Conservation (phyloP, 2,797 vertebrate genomes). For the Hippopotamyrus pictus region DNA sequence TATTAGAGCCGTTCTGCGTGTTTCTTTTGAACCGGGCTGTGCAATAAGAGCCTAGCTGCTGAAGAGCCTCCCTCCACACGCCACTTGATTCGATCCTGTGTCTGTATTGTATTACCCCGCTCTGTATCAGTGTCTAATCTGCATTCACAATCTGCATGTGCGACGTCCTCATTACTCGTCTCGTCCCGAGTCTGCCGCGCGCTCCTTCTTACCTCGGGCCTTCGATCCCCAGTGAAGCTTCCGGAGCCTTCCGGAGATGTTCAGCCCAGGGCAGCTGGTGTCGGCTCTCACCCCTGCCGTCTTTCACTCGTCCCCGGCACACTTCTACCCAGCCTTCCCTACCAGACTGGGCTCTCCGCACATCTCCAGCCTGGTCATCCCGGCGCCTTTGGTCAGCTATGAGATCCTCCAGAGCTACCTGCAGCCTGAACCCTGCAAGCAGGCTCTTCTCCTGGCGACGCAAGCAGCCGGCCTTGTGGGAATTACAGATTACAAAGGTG, state of each 20-base stretch:
- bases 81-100: constrained; percentile 19
- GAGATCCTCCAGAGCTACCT: constrained; percentile 67
- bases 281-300: constrained; percentile 61
- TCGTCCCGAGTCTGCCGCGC: background rate
- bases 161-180: background rate
- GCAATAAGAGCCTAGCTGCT: constrained; percentile 20
- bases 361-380: constrained; percentile 53
- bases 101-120: constrained; percentile 18
- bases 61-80: constrained; percentile 15
- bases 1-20: background rate
- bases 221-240: background rate
- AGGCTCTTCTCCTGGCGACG: constrained; percentile 60
- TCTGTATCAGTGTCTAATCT: constrained; percentile 28
- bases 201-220: background rate
- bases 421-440: constrained; percentile 68
- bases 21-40: constrained; percentile 23
- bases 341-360: constrained; percentile 48
- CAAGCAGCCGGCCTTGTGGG: constrained; percentile 50
- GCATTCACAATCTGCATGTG: constrained; percentile 20
- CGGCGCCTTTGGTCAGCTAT: constrained; percentile 67
- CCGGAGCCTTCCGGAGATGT: constrained; percentile 58
- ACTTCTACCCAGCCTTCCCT: constrained; percentile 64
- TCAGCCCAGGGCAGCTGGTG: constrained; percentile 61
- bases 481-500: constrained; percentile 59
- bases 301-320: constrained; percentile 60